Evolutionary conservation across 2,888 invertebrate genomes (phyloP).

Genomic region (Pelosia muscerda): DNA sequence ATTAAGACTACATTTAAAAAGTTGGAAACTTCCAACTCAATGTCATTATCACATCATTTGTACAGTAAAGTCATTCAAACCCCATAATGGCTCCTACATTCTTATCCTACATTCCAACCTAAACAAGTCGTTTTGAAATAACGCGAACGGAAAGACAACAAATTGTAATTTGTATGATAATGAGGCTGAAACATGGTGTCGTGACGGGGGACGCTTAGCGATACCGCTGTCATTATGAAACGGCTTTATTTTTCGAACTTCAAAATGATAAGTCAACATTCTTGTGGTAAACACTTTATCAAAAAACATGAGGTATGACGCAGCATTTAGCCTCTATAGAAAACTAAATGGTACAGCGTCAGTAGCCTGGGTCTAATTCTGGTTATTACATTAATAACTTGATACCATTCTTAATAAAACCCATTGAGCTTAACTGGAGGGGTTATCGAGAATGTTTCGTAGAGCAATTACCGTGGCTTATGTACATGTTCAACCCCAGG

Average conservation of each 20-base stretch:
- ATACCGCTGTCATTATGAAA: slow-evolving; percentile 50
- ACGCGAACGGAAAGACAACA: slow-evolving; percentile 68
- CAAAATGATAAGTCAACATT: slow-evolving; percentile 22
- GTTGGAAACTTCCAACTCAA: neutral
- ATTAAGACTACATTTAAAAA: neutral
- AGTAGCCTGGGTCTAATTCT: too few species aligned
- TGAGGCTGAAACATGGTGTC: slow-evolving; percentile 69
- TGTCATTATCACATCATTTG: neutral
- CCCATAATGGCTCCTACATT: slow-evolving; percentile 10
- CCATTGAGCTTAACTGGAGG: too few species aligned
- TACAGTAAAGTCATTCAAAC: neutral
- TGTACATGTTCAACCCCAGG: too few species aligned
- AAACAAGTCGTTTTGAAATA: slow-evolving; percentile 52
- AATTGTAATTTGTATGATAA: slow-evolving; percentile 82
- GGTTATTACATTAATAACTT: too few species aligned
- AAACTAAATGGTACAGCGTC: too few species aligned
- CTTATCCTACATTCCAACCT: slow-evolving; percentile 15
- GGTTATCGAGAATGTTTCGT: too few species aligned
- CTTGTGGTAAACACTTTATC: neutral
- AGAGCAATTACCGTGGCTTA: too few species aligned
- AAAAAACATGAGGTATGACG: too few species aligned
- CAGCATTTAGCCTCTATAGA: too few species aligned
- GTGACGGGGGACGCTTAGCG: slow-evolving; percentile 55
- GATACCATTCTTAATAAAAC: too few species aligned
- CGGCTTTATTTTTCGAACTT: slow-evolving; percentile 48